phyloP scores from a whole-genome alignment of 2,888 invertebrate species.

The Toxonevra muliebris region DNA sequence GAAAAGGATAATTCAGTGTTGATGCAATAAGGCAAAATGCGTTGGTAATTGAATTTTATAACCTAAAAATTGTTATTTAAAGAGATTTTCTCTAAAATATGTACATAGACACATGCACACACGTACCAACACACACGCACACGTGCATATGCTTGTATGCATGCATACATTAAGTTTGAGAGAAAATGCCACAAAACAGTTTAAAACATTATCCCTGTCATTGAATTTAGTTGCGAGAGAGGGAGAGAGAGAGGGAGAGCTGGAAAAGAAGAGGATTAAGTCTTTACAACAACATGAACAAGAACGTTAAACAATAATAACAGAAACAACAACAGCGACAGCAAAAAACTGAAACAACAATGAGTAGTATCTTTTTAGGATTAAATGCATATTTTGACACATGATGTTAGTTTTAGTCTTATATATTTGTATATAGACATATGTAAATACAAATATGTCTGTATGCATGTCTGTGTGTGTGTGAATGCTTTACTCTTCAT shows the following conservation, averaged over 20 bases:
- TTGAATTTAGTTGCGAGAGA: neutral
- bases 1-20: conserved; percentile 7
- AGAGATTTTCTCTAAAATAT: conserved; percentile 10
- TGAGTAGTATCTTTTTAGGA: neutral
- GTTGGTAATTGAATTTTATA: conserved; percentile 58
- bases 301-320: neutral
- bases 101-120: too few species aligned
- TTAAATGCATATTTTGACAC: neutral
- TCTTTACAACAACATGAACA: neutral
- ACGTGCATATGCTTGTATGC: neutral
- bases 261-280: neutral
- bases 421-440: too few species aligned
- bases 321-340: too few species aligned
- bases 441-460: too few species aligned
- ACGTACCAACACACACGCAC: too few species aligned
- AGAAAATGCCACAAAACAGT: neutral
- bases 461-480: neutral
- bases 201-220: neutral
- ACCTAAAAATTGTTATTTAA: conserved; percentile 51
- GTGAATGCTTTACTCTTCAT: neutral
- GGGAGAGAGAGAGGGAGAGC: neutral
- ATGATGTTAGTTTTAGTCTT: neutral
- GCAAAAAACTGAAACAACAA: too few species aligned
- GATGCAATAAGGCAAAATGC: conserved; percentile 22
- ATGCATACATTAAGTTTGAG: neutral